Percentiles rank a stretch among this genome's conserved stretches.
Conservation (phyloP, 2,113 vertebrate species). For the Scomber colias region DNA sequence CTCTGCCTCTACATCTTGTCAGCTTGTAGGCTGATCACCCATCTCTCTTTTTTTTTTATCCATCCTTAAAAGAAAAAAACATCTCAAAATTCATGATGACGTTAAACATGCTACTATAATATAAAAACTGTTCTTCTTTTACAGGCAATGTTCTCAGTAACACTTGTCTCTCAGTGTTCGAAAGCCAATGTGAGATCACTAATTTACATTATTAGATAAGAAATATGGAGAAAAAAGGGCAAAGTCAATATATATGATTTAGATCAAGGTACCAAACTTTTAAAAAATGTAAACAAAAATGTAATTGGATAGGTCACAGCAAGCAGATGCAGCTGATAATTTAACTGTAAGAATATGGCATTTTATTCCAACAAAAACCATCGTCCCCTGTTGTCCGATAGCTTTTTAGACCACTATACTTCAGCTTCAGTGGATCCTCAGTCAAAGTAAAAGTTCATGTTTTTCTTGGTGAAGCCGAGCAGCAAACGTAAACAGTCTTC, state of each 20-base stretch:
- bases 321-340: conserved; percentile 44
- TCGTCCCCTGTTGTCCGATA: neutral
- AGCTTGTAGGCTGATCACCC: conserved; percentile 32
- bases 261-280: conserved; percentile 42
- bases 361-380: conserved; percentile 58
- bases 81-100: conserved; percentile 28
- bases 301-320: conserved; percentile 60
- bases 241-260: conserved; percentile 10
- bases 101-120: conserved; percentile 50
- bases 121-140: conserved; percentile 18
- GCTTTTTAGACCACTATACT: conserved; percentile 2
- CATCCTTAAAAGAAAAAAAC: conserved; percentile 13
- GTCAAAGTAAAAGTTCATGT: neutral
- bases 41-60: neutral
- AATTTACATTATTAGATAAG: conserved; percentile 32
- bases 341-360: conserved; percentile 58
- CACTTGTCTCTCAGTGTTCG: conserved; percentile 3
- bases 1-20: conserved; percentile 27
- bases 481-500: conserved; percentile 26
- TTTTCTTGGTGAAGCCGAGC: conserved; percentile 31
- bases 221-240: conserved; percentile 46
- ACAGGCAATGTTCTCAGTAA: conserved; percentile 1
- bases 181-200: conserved; percentile 26
- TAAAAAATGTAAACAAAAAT: conserved; percentile 30
- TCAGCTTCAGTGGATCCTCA: too few species aligned